Evolutionary conservation across 1,140 invertebrate genomes (phyloP).

Genomic region (Elysia chlorotica): DNA sequence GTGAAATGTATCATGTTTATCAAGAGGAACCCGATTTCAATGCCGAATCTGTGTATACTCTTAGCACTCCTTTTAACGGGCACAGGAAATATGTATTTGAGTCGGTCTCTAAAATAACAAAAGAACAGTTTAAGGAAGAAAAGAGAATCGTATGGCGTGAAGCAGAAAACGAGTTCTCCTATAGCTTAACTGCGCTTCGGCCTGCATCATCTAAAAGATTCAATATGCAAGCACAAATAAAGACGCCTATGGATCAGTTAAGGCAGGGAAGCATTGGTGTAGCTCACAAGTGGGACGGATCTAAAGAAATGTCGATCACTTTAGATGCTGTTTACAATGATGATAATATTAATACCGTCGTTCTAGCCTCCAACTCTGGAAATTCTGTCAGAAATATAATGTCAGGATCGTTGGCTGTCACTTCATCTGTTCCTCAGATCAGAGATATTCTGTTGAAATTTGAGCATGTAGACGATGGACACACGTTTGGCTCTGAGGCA

Average conservation of each 20-base stretch:
- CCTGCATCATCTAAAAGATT: constrained; percentile 5
- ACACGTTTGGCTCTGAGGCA: background rate
- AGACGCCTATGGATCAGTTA: background rate
- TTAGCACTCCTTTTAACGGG: constrained; percentile 11
- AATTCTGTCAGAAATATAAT: constrained; percentile 66
- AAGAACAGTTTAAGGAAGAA: constrained; percentile 2
- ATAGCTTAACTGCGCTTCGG: background rate
- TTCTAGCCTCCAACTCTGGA: constrained; percentile 60
- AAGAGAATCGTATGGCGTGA: constrained; percentile 3
- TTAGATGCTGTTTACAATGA: background rate
- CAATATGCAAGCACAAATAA: background rate
- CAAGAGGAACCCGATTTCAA: no score
- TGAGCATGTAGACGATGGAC: constrained; percentile 7
- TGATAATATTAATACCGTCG: background rate
- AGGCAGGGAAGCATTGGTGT: background rate
- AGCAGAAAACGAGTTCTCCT: constrained; percentile 8
- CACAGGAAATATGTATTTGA: constrained; percentile 1
- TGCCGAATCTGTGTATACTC: no score
- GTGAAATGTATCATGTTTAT: background rate
- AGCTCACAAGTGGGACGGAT: constrained; percentile 10
- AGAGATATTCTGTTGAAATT: constrained; percentile 3
- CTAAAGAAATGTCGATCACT: background rate
- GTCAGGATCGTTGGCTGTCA: background rate
- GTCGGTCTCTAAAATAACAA: no score
- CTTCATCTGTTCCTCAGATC: background rate